Evolutionary conservation across 2,888 invertebrate genomes (phyloP).

Genomic region (Lathronympha strigana): DNA sequence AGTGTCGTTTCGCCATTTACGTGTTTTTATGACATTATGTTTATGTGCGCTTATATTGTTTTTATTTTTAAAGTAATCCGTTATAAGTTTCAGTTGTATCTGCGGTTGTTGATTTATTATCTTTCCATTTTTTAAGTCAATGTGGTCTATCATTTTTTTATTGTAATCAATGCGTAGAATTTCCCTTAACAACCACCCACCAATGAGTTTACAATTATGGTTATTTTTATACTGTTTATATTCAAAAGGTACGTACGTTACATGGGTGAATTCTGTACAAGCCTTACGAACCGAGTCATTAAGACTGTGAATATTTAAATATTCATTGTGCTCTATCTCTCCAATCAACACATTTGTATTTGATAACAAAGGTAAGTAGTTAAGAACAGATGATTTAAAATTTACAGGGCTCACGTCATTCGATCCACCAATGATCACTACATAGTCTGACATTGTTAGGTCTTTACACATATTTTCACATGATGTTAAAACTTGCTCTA

Average conservation of each 20-base stretch:
- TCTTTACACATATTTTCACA: conserved; percentile 9
- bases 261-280: neutral
- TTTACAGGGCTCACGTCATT: conserved; percentile 5
- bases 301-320: neutral
- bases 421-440: neutral
- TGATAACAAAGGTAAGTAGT: neutral
- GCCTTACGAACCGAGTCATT: neutral
- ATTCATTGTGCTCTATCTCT: too few relatives aligned
- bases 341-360: too few relatives aligned
- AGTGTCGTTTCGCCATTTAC: too few relatives aligned
- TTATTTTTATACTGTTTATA: neutral
- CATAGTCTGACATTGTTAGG: neutral
- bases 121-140: too few relatives aligned
- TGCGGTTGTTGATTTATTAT: too few relatives aligned
- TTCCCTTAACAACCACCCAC: neutral
- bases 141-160: neutral
- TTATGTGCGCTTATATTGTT: too few relatives aligned
- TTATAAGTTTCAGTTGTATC: too few relatives aligned
- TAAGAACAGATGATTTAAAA: neutral
- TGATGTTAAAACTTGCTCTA: neutral
- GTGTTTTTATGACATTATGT: neutral
- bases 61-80: too few relatives aligned
- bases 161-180: neutral
- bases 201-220: neutral
- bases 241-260: neutral